Percentiles rank a stretch among this genome's conserved stretches.
phyloP scores from a whole-genome alignment of 2,888 invertebrate genomes.

The Clusia tigrina region DNA sequence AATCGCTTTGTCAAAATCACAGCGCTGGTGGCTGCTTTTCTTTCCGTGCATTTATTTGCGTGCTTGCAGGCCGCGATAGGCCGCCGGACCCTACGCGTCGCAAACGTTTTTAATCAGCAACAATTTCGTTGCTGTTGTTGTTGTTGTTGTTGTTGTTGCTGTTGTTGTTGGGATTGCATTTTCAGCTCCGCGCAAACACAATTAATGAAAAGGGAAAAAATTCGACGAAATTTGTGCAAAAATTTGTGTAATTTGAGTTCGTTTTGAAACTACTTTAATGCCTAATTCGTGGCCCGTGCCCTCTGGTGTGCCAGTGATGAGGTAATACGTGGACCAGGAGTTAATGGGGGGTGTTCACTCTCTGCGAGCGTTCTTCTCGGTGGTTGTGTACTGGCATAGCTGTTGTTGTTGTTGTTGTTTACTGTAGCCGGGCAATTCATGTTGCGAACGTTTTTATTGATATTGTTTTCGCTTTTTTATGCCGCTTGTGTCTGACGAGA shows the following conservation, averaged over 20 bases:
- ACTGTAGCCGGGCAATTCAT: constrained; percentile 19
- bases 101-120: constrained; percentile 50
- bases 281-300: constrained; percentile 24
- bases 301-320: constrained; percentile 19
- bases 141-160: constrained; percentile 29
- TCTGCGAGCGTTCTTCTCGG: neutral
- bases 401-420: constrained; percentile 14
- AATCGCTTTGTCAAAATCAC: constrained; percentile 11
- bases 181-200: constrained; percentile 53
- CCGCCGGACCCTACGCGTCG: constrained; percentile 34
- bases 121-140: constrained; percentile 22
- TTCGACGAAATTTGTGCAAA: constrained; percentile 7
- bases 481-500: neutral
- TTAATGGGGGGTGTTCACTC: neutral
- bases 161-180: too few relatives aligned
- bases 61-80: neutral
- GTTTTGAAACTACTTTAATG: constrained; percentile 20
- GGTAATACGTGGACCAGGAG: constrained; percentile 23
- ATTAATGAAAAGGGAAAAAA: constrained; percentile 55
- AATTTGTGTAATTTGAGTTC: constrained; percentile 1
- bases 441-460: constrained; percentile 29
- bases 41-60: constrained; percentile 17
- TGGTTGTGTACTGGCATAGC: too few relatives aligned
- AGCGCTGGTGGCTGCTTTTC: neutral
- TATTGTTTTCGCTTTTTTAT: constrained; percentile 9